Evolutionary conservation across 2,113 vertebrate species (phyloP).

Genomic region (Vulpes vulpes): DNA sequence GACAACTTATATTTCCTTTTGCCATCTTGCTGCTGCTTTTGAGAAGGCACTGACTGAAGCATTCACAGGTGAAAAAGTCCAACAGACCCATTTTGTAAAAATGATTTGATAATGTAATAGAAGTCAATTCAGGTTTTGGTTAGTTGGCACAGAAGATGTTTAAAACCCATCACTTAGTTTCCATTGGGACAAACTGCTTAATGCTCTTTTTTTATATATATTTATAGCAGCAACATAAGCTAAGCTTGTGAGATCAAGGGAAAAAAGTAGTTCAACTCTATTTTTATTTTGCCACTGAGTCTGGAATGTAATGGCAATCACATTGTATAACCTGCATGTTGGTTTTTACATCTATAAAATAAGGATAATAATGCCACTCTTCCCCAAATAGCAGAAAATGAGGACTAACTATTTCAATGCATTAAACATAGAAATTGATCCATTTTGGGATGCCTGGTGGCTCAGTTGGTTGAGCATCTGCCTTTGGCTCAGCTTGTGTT

Average conservation of each 20-base stretch:
- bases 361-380: not conserved
- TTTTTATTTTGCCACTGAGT: not conserved
- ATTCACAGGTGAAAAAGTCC: constrained; percentile 57
- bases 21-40: constrained; percentile 23
- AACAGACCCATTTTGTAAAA: constrained; percentile 43
- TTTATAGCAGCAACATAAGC: not conserved
- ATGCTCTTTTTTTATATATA: not conserved
- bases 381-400: constrained; percentile 18
- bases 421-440: constrained; percentile 28
- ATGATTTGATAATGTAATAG: constrained; percentile 66
- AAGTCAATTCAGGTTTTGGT: constrained; percentile 60
- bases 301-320: not conserved
- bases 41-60: constrained; percentile 9
- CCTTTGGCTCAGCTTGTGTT: too few species aligned
- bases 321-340: not conserved
- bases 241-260: not conserved
- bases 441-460: not conserved
- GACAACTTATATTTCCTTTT: constrained; percentile 74
- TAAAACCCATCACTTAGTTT: not conserved
- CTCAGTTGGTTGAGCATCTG: too few species aligned
- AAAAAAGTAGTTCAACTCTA: not conserved
- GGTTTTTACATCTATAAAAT: constrained; percentile 40
- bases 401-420: not conserved
- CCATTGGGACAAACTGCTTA: not conserved
- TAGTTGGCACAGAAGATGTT: constrained; percentile 30